phyloP scores from a whole-genome alignment of 2,888 invertebrate genomes.

The Habrosyne pyritoides region DNA sequence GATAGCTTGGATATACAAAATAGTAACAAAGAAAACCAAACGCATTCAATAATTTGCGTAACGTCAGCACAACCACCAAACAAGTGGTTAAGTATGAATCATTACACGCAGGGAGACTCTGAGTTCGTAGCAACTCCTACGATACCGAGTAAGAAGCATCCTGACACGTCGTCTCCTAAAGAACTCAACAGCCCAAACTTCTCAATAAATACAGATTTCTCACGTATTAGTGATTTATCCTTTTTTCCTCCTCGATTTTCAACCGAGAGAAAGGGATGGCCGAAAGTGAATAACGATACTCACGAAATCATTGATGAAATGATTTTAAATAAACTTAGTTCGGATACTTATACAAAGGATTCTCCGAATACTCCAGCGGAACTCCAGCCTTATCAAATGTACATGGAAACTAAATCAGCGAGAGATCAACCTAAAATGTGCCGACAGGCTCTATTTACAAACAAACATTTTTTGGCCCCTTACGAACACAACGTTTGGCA shows the following conservation, averaged over 20 bases:
- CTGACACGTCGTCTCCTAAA: slow-evolving; percentile 76
- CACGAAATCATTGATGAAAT: slow-evolving; percentile 63
- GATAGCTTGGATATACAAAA: slow-evolving; percentile 61
- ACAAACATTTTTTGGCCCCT: slow-evolving; percentile 43
- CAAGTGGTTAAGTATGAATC: slow-evolving; percentile 56
- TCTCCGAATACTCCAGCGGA: slow-evolving; percentile 68
- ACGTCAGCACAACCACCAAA: slow-evolving; percentile 59
- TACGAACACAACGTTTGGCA: slow-evolving; percentile 68
- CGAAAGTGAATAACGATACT: slow-evolving; percentile 61
- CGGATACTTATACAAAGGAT: slow-evolving; percentile 81
- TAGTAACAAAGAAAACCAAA: slow-evolving; percentile 66
- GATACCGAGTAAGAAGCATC: slow-evolving; percentile 63
- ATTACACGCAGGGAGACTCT: slow-evolving; percentile 38
- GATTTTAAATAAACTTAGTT: slow-evolving; percentile 56
- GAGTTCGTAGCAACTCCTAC: slow-evolving; percentile 49
- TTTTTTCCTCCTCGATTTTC: slow-evolving; percentile 74
- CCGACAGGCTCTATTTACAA: slow-evolving; percentile 69
- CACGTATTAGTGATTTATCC: slow-evolving; percentile 74
- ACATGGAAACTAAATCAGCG: slow-evolving; percentile 48
- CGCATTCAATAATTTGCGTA: slow-evolving; percentile 64
- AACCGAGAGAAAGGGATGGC: slow-evolving; percentile 69
- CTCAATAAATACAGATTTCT: slow-evolving; percentile 76
- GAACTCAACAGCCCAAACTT: slow-evolving; percentile 75
- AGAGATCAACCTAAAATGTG: slow-evolving; percentile 65
- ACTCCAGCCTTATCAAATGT: slow-evolving; percentile 41